phyloP scores from a whole-genome alignment of 2,888 invertebrate species.

The Macaria liturata region DNA sequence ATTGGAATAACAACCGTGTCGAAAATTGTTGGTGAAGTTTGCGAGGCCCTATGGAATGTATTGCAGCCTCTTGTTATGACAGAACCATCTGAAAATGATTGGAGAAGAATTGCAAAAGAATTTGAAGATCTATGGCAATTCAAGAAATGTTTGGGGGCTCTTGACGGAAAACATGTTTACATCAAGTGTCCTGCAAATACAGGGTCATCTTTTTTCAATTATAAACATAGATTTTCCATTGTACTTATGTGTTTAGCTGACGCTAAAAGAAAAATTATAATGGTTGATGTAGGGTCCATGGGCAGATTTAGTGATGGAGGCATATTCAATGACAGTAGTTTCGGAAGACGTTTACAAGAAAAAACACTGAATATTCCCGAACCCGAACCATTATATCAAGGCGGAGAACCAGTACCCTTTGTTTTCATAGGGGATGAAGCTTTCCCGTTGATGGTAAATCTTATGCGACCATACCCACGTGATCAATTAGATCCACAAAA shows the following conservation, averaged over 20 bases:
- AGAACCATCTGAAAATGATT: conserved; percentile 6
- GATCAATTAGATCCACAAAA: conserved; percentile 17
- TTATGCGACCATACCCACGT: conserved; percentile 22
- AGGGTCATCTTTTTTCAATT: conserved; percentile 27
- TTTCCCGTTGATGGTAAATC: conserved; percentile 25
- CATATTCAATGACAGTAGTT: conserved; percentile 13
- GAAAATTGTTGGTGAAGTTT: no score
- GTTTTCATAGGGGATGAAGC: conserved; percentile 28
- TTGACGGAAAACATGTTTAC: conserved; percentile 20
- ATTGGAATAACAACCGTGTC: no score
- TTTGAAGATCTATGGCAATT: conserved; percentile 17
- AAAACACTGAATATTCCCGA: conserved; percentile 13
- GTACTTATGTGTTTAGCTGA: conserved; percentile 24
- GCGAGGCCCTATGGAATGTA: no score
- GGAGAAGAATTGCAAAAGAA: conserved; percentile 1
- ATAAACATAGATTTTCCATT: conserved; percentile 27
- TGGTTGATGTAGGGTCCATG: conserved; percentile 25
- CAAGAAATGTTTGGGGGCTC: conserved; percentile 22
- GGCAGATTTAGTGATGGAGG: conserved; percentile 19
- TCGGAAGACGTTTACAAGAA: conserved; percentile 14
- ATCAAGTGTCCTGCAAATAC: conserved; percentile 14
- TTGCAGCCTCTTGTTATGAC: no score
- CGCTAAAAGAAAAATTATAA: conserved; percentile 20
- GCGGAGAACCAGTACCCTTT: conserved; percentile 18
- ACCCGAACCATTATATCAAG: conserved; percentile 14